A percentile compares a stretch with the other conserved stretches of the same genome.
phyloP scores from a whole-genome alignment of 2,113 vertebrate genomes.

The Nothocercus julius region DNA sequence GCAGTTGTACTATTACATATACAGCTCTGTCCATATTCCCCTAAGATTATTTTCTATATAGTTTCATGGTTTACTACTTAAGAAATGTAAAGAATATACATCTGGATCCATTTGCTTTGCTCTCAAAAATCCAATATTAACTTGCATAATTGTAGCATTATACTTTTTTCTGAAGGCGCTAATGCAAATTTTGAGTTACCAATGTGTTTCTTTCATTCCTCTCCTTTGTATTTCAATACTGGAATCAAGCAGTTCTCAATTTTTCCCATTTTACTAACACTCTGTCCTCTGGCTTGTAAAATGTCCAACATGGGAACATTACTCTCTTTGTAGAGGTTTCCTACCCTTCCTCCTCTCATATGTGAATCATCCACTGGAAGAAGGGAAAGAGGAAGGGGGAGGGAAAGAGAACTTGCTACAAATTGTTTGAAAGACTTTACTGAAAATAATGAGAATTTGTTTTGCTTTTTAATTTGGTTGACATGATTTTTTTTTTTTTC shows the following conservation, averaged over 20 bases:
- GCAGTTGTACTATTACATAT: background rate
- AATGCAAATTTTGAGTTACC: background rate
- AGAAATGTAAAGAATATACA: background rate
- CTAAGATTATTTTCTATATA: background rate
- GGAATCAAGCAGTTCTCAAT: background rate
- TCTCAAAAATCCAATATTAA: background rate
- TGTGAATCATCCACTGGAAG: background rate
- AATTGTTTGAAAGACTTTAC: background rate
- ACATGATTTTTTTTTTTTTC: background rate
- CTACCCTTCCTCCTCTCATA: background rate
- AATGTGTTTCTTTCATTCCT: background rate
- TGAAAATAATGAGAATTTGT: background rate
- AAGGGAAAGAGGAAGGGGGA: background rate
- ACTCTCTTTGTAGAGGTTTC: background rate
- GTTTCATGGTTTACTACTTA: background rate
- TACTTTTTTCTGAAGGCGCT: background rate
- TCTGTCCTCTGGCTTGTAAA: background rate
- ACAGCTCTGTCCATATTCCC: background rate
- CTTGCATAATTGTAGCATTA: background rate
- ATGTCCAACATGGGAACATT: background rate
- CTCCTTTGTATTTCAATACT: background rate
- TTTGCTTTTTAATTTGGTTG: background rate
- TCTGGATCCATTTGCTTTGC: background rate
- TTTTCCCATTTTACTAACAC: background rate
- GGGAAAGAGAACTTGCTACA: background rate